Conservation (phyloP, 2,113 vertebrate genomes). For the Leuciscus idus region DNA sequence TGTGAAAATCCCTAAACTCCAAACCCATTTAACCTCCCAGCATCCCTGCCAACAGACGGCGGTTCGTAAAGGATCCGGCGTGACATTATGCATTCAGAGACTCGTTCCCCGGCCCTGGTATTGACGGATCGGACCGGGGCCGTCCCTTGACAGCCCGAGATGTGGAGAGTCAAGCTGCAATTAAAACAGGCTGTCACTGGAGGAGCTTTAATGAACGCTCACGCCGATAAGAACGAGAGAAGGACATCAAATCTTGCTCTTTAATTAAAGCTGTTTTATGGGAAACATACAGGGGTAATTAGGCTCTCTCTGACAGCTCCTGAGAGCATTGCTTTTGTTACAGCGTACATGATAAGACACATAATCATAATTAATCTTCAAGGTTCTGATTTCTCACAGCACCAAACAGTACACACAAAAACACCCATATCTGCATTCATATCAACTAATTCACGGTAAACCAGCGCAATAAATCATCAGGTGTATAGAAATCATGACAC, state of each 20-base stretch:
- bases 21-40: conserved; percentile 44
- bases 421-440: background rate
- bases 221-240: conserved; percentile 3
- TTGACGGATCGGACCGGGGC: conserved; percentile 33
- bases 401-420: conserved; percentile 3
- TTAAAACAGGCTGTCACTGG: conserved; percentile 49
- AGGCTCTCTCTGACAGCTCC: conserved; percentile 16
- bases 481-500: background rate
- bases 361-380: conserved; percentile 32
- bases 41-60: conserved; percentile 11
- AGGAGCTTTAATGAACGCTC: conserved; percentile 48
- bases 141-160: conserved; percentile 28
- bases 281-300: conserved; percentile 50
- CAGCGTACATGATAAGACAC: conserved; percentile 25
- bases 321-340: conserved; percentile 31
- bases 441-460: background rate
- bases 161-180: conserved; percentile 51
- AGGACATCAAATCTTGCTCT: conserved; percentile 18
- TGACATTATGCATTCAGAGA: conserved; percentile 45
- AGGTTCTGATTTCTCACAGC: conserved; percentile 16
- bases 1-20: conserved; percentile 32
- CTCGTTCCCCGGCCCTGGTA: conserved; percentile 3
- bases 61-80: background rate
- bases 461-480: conserved; percentile 6
- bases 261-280: conserved; percentile 48